Conservation (phyloP, 2,797 vertebrate genomes). For the Salarias fasciatus region DNA sequence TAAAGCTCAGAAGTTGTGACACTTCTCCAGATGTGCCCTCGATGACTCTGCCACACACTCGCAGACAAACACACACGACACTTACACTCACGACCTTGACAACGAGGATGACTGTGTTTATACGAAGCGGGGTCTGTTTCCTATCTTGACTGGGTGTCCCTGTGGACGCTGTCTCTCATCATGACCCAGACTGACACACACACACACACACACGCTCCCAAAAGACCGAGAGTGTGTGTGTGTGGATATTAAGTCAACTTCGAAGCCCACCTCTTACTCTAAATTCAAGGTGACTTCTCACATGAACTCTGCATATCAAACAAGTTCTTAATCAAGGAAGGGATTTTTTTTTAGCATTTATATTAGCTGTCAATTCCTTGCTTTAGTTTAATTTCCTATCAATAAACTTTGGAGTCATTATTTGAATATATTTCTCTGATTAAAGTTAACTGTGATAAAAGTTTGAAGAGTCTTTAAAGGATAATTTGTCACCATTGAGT, state of each 20-base stretch:
- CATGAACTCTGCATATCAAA: slow-evolving; percentile 9
- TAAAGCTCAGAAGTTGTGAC: slow-evolving; percentile 22
- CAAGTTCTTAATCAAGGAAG: slow-evolving; percentile 6
- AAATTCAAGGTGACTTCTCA: slow-evolving; percentile 35
- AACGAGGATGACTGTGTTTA: slow-evolving; percentile 70
- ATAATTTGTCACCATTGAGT: no score
- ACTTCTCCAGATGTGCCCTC: slow-evolving; percentile 75
- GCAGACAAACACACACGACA: not conserved
- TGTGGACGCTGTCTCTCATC: slow-evolving; percentile 62
- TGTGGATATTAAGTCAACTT: no score
- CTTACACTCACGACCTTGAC: slow-evolving; percentile 68
- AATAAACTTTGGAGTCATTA: not conserved
- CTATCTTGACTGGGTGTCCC: slow-evolving; percentile 69
- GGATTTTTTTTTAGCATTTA: slow-evolving; percentile 6
- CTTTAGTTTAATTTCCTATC: not conserved
- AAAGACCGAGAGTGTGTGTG: slow-evolving; percentile 16
- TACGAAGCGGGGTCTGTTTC: slow-evolving; percentile 75
- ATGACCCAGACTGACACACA: slow-evolving; percentile 53
- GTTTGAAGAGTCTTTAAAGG: no score
- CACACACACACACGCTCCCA: slow-evolving; percentile 22
- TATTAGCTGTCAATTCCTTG: not conserved
- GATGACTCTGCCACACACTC: slow-evolving; percentile 37
- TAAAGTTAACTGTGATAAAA: no score
- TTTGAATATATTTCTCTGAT: no score
- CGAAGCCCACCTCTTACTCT: slow-evolving; percentile 20